Evolutionary conservation across 2,797 vertebrate species (phyloP).

Genomic region (Eidolon dupreanum): DNA sequence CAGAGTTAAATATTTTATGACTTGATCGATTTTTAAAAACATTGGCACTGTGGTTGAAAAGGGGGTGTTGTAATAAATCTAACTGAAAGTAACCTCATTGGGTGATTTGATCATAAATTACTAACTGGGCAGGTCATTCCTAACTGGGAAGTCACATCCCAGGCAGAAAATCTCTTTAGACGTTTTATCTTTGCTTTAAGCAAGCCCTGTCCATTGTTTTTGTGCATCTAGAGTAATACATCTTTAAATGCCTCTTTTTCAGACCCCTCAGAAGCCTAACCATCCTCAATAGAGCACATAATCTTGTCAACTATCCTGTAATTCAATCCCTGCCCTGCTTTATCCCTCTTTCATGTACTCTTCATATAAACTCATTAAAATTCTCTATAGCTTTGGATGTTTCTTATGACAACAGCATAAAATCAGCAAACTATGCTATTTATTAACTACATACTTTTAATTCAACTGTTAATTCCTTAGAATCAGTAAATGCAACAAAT

Average conservation of each 20-base stretch:
- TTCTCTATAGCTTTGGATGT: neutral
- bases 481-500: slow-evolving; percentile 25
- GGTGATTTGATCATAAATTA: neutral
- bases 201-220: no score
- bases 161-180: no score
- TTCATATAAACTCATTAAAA: neutral
- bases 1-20: slow-evolving; percentile 48
- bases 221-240: neutral
- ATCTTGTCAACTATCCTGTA: neutral
- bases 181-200: no score
- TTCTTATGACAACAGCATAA: neutral
- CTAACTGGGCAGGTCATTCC: neutral
- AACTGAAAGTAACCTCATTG: neutral
- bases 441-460: slow-evolving; percentile 12
- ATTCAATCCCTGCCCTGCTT: neutral
- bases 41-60: neutral
- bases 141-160: no score
- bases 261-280: neutral
- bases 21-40: neutral
- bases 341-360: no score
- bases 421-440: slow-evolving; percentile 6
- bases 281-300: neutral
- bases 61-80: neutral
- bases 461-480: slow-evolving; percentile 3
- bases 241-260: neutral